Conservation (phyloP, 2,113 vertebrate species). For the Sylvilagus bachmani region DNA sequence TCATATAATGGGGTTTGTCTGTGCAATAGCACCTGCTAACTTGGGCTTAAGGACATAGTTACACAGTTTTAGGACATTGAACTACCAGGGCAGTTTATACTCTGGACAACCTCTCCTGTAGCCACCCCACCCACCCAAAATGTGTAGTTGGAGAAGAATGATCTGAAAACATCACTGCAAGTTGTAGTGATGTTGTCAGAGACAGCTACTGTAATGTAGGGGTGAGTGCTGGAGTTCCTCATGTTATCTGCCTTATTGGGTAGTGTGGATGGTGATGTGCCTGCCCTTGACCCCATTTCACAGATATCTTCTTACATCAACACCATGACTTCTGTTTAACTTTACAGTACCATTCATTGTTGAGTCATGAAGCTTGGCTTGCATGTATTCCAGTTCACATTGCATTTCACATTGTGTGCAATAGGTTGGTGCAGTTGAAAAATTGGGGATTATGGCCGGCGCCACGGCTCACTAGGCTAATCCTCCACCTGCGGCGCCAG, state of each 20-base stretch:
- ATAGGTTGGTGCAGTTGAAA: background rate
- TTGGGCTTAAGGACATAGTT: background rate
- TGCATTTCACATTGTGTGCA: slow-evolving; percentile 8
- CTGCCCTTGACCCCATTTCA: background rate
- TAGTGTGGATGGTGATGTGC: background rate
- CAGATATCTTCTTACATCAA: background rate
- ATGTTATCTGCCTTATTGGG: background rate
- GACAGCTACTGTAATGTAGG: background rate
- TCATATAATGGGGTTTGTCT: background rate
- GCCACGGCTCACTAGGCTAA: too few relatives aligned
- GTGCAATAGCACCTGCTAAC: background rate
- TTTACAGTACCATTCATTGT: background rate
- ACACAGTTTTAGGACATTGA: background rate
- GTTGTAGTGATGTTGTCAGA: background rate
- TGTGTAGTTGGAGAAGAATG: background rate
- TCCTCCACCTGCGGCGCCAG: too few relatives aligned
- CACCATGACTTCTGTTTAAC: background rate
- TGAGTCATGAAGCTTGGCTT: background rate
- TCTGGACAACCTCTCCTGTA: background rate
- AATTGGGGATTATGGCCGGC: background rate
- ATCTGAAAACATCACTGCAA: background rate
- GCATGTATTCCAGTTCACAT: background rate
- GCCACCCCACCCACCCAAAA: background rate
- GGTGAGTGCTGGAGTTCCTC: background rate
- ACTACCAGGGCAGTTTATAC: background rate